Evolutionary conservation across 2,113 vertebrate genomes (phyloP), one percentile per base, ranked within the genome.

Genomic region (Dissostichus mawsoni): DNA sequence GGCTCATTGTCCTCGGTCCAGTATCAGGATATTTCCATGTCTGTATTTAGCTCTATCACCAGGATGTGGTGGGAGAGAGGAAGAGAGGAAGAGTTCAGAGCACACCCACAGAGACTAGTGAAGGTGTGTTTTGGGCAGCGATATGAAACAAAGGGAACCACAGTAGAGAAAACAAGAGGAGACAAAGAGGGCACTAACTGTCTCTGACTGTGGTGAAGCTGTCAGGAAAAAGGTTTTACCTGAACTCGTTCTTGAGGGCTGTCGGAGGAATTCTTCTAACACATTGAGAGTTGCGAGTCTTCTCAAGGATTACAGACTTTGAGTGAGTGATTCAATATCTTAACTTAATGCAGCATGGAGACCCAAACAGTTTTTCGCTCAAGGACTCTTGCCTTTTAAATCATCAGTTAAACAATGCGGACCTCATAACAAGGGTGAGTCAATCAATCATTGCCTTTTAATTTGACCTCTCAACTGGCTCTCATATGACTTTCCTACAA

Each of bases 61-160:
- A 78, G 91, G 45, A 80, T 68, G 76, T 64, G 18, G 62, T 76
- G 58, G 51, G 74, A 74, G 70, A 83, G 71, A 90, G 91, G 87
- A 93, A 74, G 70, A 83, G 71, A 90, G 91, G 87, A 93, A 92
- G 88, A 71, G 85, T 91, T 91, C 8, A 82, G 88, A 85, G 80
- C 85, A 89, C 89, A 76, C 91, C 92, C 89, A 67, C 64, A 41
- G 70, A 83, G 63, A 53, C 20, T 14, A 13, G 48, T 18, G 50
- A 79, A 91, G 85, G 85, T 92, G 92, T 93, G 78, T 87, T 73
- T n/a, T 51, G 16, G 52, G 20, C 63, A 82, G 62, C 1, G 0
- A 12, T 36, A 58, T 36, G 36, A 84, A 61, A 77, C 12, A 73
- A 69, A 25, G 66, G 70, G 69, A 62, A 73, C 82, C 80, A 67